Evolutionary conservation across 1,140 invertebrate genomes (phyloP), one percentile per base, ranked within the genome.

Genomic region (Bombus ignitus): DNA sequence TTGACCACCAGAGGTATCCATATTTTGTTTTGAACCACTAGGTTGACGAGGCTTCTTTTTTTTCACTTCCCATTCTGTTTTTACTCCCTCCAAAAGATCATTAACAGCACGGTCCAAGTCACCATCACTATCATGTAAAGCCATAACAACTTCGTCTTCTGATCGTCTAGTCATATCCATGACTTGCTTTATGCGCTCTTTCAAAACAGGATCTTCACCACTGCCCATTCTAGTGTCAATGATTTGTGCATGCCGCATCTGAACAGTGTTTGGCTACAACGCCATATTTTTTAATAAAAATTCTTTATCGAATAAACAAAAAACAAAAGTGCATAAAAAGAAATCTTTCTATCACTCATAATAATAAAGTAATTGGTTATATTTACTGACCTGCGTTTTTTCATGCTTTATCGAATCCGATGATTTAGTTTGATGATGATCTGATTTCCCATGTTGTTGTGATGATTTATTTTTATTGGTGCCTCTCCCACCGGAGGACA

Each of bases 41-140:
- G 96, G 95, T 90, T 97, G 96, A 88, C 97, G 96, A 92, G 96
- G 97, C 95, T 98, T 98, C 95, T 98, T 98, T 95, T 98, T 98
- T 95, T 98, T 98, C 42, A 97, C 97, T 83, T 95, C 94, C 95
- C 95, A 95, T 79, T 95, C 94, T n/a, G 94, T 87, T 82, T 92
- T 93, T 0, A 95, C 96, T 37, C 97, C 96, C 91, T 98, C 97
- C n/a, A 97, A 95, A 44, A 98, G 96, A 95, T 97, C 97, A 87
- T 97, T 97, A 70, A 97, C 96, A 75, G 98, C 98, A 89, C 96
- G 95, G 90, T 97, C 96, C 84, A 97, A 94, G 94, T 98, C 97
- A 91, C 97, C 97, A 93, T 98, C 97, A 90, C 97, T 97, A 94
- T 98, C 97, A 92, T 98, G 97, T 28, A 98, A 96, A 82, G 97